A percentile compares a stretch with the other conserved stretches of the same genome.
phyloP scores from a whole-genome alignment of 2,797 vertebrate genomes.

The Myotis planiceps region DNA sequence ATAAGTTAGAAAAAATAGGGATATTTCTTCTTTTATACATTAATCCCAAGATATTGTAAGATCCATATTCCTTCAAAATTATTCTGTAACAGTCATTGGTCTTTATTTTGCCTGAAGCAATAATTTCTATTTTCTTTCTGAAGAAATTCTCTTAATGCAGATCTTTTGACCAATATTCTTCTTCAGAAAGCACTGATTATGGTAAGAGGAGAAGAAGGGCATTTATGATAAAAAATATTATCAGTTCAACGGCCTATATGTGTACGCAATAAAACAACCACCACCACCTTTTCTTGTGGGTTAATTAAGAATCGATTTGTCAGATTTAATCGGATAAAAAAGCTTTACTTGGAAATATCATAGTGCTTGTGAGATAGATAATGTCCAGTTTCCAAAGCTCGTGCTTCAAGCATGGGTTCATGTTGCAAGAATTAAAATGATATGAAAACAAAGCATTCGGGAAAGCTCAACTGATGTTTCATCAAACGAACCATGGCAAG shows the following conservation, averaged over 20 bases:
- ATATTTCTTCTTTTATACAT: slow-evolving; percentile 71
- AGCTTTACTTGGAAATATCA: slow-evolving; percentile 72
- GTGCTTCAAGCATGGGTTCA: slow-evolving; percentile 41
- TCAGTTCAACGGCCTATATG: slow-evolving; percentile 56
- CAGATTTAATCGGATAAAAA: slow-evolving; percentile 72
- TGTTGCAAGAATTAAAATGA: slow-evolving; percentile 70
- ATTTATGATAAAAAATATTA: slow-evolving; percentile 70
- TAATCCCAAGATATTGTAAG: slow-evolving; percentile 54
- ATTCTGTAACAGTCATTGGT: slow-evolving; percentile 50
- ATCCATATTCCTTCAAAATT: slow-evolving; percentile 68
- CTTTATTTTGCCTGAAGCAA: slow-evolving; percentile 74
- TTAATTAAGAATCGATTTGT: slow-evolving; percentile 77
- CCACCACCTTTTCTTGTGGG: slow-evolving; percentile 70
- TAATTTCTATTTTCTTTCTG: slow-evolving; percentile 66
- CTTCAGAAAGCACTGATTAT: slow-evolving; percentile 59
- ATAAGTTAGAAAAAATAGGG: slow-evolving; percentile 55
- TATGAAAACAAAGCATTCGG: slow-evolving; percentile 48
- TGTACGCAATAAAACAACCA: slow-evolving; percentile 63
- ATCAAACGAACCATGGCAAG: slow-evolving; percentile 36
- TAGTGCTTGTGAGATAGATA: slow-evolving; percentile 17
- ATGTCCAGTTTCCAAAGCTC: slow-evolving; percentile 48
- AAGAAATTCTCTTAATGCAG: slow-evolving; percentile 66
- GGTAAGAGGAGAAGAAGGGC: slow-evolving; percentile 68
- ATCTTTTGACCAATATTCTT: slow-evolving; percentile 67
- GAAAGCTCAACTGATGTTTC: slow-evolving; percentile 46